phyloP scores from a whole-genome alignment of 2,113 vertebrate genomes.

The Seriola quinqueradiata region DNA sequence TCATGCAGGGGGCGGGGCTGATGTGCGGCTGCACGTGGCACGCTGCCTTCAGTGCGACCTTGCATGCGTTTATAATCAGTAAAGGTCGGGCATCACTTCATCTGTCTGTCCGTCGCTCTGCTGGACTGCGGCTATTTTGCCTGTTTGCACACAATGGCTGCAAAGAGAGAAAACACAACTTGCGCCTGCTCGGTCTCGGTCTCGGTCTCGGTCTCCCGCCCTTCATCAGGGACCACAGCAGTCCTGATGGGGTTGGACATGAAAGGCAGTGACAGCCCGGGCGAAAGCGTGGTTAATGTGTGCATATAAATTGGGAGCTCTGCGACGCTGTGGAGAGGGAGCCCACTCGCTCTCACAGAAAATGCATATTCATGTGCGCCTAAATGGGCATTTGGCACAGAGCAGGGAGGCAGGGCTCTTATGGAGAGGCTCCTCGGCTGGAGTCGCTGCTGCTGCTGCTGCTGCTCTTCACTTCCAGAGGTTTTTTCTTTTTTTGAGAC shows the following conservation, averaged over 20 bases:
- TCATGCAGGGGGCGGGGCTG: slow-evolving; percentile 11
- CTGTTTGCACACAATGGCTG: slow-evolving; percentile 35
- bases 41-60: slow-evolving; percentile 40
- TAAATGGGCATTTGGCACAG: slow-evolving; percentile 62
- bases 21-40: slow-evolving; percentile 26
- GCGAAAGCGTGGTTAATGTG: slow-evolving; percentile 69
- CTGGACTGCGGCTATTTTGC: slow-evolving; percentile 22
- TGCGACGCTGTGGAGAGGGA: slow-evolving; percentile 38
- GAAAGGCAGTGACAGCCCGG: slow-evolving; percentile 70
- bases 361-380: slow-evolving; percentile 68
- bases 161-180: slow-evolving; percentile 29
- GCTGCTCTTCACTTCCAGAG: slow-evolving; percentile 50
- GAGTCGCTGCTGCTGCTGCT: not conserved
- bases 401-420: slow-evolving; percentile 32
- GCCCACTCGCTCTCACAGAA: slow-evolving; percentile 41
- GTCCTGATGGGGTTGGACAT: slow-evolving; percentile 58
- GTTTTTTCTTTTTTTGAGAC: slow-evolving; percentile 33
- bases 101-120: slow-evolving; percentile 22
- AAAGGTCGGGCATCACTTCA: slow-evolving; percentile 35
- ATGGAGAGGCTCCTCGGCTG: slow-evolving; percentile 38
- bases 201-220: not conserved
- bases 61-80: slow-evolving; percentile 30
- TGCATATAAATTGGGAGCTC: slow-evolving; percentile 59
- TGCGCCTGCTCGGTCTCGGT: slow-evolving; percentile 6
- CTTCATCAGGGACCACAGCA: slow-evolving; percentile 40